Percentiles rank a stretch among this genome's conserved stretches.
These are phyloP conservation scores for Cephalopachus bancanus DNA, from an alignment of 2,797 vertebrate genomes.

Conservation along the genomic window DNA sequence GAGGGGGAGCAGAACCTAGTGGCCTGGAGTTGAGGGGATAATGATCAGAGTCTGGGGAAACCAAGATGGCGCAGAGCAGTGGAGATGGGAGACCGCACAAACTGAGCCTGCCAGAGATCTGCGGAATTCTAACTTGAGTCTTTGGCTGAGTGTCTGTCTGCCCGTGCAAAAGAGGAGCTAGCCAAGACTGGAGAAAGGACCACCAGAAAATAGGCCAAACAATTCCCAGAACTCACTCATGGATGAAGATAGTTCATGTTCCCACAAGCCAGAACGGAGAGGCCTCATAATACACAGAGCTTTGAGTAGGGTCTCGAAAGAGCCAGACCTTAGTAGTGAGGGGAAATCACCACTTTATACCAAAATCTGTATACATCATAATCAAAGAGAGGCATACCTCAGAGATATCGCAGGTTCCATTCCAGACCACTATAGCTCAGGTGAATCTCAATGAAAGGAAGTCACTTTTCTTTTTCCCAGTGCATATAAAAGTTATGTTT, in stretches of 20 bases:
- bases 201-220: neutral
- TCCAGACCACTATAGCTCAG: neutral
- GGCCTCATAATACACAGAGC: neutral
- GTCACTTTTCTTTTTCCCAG: neutral
- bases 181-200: constrained; percentile 6
- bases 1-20: neutral
- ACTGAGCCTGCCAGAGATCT: neutral
- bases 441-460: neutral
- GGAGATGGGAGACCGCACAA: neutral
- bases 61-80: neutral
- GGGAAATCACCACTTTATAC: neutral
- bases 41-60: neutral
- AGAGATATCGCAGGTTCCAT: neutral
- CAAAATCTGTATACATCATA: neutral
- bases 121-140: constrained; percentile 12
- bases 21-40: neutral
- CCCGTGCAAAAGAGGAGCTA: neutral
- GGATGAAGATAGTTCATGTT: constrained; percentile 23
- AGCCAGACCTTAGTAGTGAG: neutral
- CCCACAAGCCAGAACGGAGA: neutral
- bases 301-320: neutral
- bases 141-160: neutral
- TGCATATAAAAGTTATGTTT: neutral
- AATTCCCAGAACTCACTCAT: neutral
- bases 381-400: neutral